Percentiles rank a stretch among this genome's conserved stretches.
phyloP scores from a whole-genome alignment of 2,797 vertebrate species.

The Cercopithecus mitis region DNA sequence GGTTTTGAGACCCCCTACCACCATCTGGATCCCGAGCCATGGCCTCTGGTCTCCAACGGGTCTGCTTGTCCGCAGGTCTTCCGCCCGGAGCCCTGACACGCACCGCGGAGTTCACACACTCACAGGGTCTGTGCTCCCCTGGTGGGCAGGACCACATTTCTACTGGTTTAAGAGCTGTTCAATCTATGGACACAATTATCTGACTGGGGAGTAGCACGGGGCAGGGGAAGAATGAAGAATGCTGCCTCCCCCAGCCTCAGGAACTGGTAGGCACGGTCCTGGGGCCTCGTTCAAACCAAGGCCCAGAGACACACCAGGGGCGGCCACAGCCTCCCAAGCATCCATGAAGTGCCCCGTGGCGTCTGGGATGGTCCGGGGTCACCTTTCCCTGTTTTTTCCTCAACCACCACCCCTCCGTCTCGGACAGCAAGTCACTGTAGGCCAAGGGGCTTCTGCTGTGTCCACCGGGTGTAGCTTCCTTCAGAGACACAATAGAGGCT shows the following conservation, averaged over 20 bases:
- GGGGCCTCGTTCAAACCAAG: too few relatives aligned
- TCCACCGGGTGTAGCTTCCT: background rate
- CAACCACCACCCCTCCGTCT: rapidly evolving
- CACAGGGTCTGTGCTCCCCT: background rate
- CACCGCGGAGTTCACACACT: background rate
- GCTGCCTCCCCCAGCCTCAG: too few relatives aligned
- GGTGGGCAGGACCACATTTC: too few relatives aligned
- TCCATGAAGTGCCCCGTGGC: rapidly evolving
- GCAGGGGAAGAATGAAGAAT: background rate
- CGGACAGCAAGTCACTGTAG: background rate
- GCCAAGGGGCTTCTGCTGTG: background rate
- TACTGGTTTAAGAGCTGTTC: background rate
- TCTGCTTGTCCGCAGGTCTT: background rate
- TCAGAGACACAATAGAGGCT: background rate
- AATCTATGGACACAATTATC: background rate
- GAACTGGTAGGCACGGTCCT: background rate
- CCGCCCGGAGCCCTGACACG: rapidly evolving
- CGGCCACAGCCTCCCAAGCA: rapidly evolving
- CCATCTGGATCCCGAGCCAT: background rate
- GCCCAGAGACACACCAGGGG: background rate
- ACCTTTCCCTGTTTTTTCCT: background rate
- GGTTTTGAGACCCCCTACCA: background rate
- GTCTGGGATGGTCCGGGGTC: rapidly evolving
- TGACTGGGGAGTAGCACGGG: background rate
- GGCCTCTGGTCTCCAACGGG: background rate